Percentiles rank a stretch among this genome's conserved stretches.
phyloP scores from a whole-genome alignment of 2,797 vertebrate species.

The Caiman crocodilus region DNA sequence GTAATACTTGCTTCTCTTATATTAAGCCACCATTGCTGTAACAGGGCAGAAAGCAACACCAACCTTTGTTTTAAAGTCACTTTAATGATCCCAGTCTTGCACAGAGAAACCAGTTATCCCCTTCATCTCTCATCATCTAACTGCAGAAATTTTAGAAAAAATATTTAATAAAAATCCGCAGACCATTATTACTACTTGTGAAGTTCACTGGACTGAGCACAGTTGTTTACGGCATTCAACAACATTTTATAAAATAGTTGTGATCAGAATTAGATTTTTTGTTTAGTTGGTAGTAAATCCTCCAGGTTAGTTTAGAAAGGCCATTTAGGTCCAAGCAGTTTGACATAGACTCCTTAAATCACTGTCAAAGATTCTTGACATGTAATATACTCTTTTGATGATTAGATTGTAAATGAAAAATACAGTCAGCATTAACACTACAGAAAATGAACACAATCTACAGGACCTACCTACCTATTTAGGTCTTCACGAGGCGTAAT shows the following conservation, averaged over 20 bases:
- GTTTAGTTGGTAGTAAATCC: conserved; percentile 71
- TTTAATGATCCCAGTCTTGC: neutral
- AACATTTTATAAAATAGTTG: conserved; percentile 64
- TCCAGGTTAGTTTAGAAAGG: conserved; percentile 62
- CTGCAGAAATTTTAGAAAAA: neutral
- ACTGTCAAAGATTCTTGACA: conserved; percentile 22
- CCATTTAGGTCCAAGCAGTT: conserved; percentile 59
- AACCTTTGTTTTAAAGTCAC: no score
- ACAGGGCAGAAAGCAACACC: neutral
- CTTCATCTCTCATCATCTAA: neutral
- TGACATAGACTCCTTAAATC: conserved; percentile 74
- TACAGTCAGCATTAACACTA: conserved; percentile 44
- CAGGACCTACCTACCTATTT: conserved; percentile 1
- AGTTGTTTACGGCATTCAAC: conserved; percentile 62
- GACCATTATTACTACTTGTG: conserved; percentile 21
- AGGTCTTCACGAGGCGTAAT: neutral
- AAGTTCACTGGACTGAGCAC: conserved; percentile 7
- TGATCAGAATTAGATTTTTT: conserved; percentile 68
- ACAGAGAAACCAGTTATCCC: neutral
- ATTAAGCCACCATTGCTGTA: neutral
- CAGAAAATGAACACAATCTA: conserved; percentile 58
- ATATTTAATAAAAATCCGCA: conserved; percentile 12
- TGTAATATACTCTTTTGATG: conserved; percentile 55
- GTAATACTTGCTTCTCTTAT: accelerated
- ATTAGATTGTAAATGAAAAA: conserved; percentile 78